Conservation (phyloP, 64 coral and sea anemone genomes). For the Stichodactyla mertensii region DNA sequence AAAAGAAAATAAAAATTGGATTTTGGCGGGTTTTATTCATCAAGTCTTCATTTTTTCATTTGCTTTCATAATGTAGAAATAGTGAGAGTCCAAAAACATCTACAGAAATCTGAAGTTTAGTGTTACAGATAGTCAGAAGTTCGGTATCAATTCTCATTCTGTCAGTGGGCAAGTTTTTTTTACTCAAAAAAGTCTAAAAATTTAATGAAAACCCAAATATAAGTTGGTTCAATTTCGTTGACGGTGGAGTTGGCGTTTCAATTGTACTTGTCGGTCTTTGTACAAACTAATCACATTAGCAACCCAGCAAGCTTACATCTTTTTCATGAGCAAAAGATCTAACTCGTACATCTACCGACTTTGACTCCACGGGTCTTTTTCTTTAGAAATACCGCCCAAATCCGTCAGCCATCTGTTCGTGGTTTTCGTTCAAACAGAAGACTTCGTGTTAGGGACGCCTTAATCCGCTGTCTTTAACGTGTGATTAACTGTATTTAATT, state of each 20-base stretch:
- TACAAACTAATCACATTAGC: not conserved
- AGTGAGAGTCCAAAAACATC: too few species aligned
- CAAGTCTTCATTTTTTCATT: too few species aligned
- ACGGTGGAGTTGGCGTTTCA: not conserved
- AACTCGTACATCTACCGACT: not conserved
- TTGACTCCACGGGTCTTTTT: not conserved
- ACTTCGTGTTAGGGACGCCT: not conserved
- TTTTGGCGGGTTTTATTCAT: too few species aligned
- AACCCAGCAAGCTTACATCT: not conserved
- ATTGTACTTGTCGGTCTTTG: not conserved
- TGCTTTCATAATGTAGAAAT: too few species aligned
- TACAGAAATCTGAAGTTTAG: not conserved
- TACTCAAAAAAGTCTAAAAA: conserved; percentile 1
- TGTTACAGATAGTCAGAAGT: not conserved
- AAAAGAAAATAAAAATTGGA: too few species aligned
- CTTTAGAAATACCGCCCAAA: not conserved
- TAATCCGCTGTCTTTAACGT: not conserved
- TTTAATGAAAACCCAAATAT: conserved; percentile 1
- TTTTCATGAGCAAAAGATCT: not conserved
- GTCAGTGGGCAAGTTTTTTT: not conserved
- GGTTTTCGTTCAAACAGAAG: not conserved
- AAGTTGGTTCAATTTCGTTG: not conserved
- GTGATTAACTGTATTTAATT: not conserved
- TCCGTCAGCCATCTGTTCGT: not conserved
- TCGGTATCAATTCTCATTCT: not conserved